Evolutionary conservation across 2,797 vertebrate genomes (phyloP), one percentile per base, ranked within the genome.

Genomic region (Carapus acus): DNA sequence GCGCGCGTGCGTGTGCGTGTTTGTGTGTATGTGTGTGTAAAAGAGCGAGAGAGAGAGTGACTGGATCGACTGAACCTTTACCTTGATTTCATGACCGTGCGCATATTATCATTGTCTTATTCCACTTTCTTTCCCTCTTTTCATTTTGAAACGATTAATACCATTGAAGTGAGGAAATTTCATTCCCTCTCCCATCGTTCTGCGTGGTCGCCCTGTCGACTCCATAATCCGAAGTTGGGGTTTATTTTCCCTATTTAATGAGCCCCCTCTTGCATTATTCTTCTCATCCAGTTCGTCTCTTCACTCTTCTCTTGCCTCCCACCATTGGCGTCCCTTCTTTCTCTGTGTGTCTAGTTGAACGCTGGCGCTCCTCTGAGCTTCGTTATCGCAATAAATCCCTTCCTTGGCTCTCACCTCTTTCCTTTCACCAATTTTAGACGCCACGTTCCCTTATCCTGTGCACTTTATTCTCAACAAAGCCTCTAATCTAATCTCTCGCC

Each of bases 311-410:
- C 22, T 8, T 15, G 19, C 23, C 23, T 36, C 34, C 19, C 7
- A 49, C 38, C 22, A 39, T 45, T 62, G 12, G 7, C 18, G 6
- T n/a, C n/a, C 45, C 7, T 14, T 4, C 4, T 47, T 54, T 38
- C 20, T 18, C 3, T 47, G 22, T 24, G 41, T 38, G 41, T 38
- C 12, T 16, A 0, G 6, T 63, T 41, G 51, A 3, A 65, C 60
- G 58, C 42, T 27, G 1, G 5, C 16, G 43, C 45, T 36, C 53
- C 8, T 62, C n/a, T 54, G 12, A 64, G 54, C 69, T 64, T 37
- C 34, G 60, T 60, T 43, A 49, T 62, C 43, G 0, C 38, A 51
- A 24, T 14, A 20, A 27, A 34, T 50, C 1, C 58, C 54, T 69
- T 63, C 37, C 41, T 60, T 55, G 22, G 50, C 40, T 23, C 31